Evolutionary conservation across 2,113 vertebrate species (phyloP).

Genomic region (Clarias macrocephalus): DNA sequence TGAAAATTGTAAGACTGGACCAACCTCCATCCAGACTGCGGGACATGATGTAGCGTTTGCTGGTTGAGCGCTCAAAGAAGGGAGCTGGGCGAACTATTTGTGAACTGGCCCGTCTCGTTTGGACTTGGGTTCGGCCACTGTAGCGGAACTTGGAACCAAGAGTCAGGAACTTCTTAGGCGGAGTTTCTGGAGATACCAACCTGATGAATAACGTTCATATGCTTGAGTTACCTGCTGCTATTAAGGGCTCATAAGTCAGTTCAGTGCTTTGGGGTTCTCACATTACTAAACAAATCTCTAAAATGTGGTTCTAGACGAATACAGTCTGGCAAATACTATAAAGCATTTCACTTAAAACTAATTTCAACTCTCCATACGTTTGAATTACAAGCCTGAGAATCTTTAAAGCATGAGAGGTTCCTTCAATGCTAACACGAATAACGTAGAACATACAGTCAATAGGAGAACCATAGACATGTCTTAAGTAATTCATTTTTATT

Average conservation of each 20-base stretch:
- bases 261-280: background rate
- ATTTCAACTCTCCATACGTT: too few species aligned
- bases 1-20: constrained; percentile 28
- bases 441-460: too few species aligned
- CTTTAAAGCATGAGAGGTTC: background rate
- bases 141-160: constrained; percentile 98
- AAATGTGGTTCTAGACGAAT: background rate
- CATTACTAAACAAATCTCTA: background rate
- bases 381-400: too few species aligned
- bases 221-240: background rate
- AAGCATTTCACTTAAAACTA: too few species aligned
- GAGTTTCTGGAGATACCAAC: constrained; percentile 88
- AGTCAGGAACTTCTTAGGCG: constrained; percentile 91
- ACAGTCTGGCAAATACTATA: too few species aligned
- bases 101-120: constrained; percentile 88
- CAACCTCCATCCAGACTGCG: constrained; percentile 96
- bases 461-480: too few species aligned
- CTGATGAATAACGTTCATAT: constrained; percentile 63
- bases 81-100: constrained; percentile 91
- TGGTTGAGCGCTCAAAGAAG: constrained; percentile 89
- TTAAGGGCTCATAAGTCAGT: background rate
- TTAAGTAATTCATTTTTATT: too few species aligned
- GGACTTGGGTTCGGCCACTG: constrained; percentile 92
- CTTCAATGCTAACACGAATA: background rate
- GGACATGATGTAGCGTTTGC: constrained; percentile 95